Evolutionary conservation across 2,113 vertebrate species (phyloP).

Genomic region (Callorhinus ursinus): DNA sequence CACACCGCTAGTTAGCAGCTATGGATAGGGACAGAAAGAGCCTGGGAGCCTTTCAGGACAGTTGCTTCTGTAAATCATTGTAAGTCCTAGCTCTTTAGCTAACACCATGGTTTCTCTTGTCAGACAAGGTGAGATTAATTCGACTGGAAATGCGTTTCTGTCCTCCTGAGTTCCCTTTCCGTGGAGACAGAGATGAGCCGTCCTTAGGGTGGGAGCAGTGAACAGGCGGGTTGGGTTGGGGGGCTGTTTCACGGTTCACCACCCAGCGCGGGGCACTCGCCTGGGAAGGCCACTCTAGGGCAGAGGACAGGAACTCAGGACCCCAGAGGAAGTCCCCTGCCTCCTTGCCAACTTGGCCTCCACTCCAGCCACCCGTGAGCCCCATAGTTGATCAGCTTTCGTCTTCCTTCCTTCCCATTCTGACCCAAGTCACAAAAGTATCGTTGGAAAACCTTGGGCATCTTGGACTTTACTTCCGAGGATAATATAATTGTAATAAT

Average conservation of each 20-base stretch:
- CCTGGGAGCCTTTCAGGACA: background rate
- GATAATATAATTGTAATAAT: background rate
- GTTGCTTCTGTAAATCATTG: accelerated
- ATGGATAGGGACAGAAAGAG: background rate
- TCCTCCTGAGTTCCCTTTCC: background rate
- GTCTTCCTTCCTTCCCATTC: background rate
- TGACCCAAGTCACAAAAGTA: background rate
- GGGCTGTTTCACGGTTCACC: background rate
- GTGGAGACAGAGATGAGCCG: background rate
- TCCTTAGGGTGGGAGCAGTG: accelerated
- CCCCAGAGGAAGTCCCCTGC: background rate
- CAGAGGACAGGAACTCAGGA: background rate
- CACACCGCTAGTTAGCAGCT: accelerated
- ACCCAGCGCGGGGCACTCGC: accelerated
- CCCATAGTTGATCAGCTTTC: too few species aligned
- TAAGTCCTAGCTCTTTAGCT: background rate
- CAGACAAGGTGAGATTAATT: background rate
- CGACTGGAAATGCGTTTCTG: background rate
- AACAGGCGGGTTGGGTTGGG: background rate
- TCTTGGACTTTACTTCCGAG: background rate
- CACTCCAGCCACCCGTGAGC: background rate
- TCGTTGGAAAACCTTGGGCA: background rate
- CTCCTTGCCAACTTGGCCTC: background rate
- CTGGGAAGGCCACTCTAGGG: background rate
- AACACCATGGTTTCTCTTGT: background rate